Conservation (phyloP, 2,797 vertebrate species). For the Acrossocheilus wenchowensis region DNA sequence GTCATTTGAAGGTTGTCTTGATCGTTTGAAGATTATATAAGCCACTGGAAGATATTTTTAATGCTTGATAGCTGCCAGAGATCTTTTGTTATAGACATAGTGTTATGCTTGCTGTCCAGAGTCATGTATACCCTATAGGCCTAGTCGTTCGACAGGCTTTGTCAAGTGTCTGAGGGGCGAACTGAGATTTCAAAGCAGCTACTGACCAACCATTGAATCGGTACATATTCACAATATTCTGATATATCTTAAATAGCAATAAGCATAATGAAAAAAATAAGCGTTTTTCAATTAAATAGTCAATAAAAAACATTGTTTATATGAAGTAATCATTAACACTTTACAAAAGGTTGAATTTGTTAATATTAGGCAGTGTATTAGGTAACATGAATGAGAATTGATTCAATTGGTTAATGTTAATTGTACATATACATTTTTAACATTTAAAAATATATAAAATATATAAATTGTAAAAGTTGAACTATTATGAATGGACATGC, state of each 20-base stretch:
- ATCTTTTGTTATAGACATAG: background rate
- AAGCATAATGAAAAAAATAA: background rate
- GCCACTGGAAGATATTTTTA: conserved; percentile 2
- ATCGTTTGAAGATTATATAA: conserved; percentile 12
- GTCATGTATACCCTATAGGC: background rate
- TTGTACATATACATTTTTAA: no score
- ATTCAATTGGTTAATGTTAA: no score
- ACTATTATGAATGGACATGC: no score
- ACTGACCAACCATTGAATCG: background rate
- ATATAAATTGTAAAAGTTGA: no score
- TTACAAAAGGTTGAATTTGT: background rate
- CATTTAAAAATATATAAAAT: no score
- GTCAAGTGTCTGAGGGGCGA: background rate
- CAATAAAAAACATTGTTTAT: background rate
- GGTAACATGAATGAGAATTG: background rate
- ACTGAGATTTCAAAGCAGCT: background rate
- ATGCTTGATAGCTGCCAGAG: background rate
- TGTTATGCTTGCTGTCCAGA: background rate
- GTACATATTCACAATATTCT: background rate
- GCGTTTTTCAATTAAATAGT: background rate
- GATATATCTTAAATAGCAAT: background rate
- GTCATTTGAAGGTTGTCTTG: conserved; percentile 12
- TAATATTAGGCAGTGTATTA: background rate
- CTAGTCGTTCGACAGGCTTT: background rate
- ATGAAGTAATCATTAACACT: background rate